phyloP scores from a whole-genome alignment of 1,140 invertebrate species.

The Eriocheir sinensis region DNA sequence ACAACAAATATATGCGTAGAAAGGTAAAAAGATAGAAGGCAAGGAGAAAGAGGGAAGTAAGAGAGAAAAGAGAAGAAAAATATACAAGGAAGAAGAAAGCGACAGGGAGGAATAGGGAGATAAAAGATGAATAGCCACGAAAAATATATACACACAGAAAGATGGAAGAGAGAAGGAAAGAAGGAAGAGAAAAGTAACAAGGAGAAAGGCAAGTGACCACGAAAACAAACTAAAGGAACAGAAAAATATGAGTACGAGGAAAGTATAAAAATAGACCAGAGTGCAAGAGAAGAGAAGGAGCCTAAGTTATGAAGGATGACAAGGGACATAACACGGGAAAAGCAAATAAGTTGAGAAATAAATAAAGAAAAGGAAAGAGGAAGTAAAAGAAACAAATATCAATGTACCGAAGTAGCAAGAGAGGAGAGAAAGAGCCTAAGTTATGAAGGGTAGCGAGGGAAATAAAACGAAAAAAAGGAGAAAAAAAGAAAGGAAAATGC shows the following conservation, averaged over 20 bases:
- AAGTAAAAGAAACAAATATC: too few relatives aligned
- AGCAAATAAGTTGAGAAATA: too few relatives aligned
- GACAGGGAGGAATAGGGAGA: background rate
- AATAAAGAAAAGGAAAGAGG: background rate
- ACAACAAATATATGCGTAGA: too few relatives aligned
- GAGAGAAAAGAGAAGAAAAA: background rate
- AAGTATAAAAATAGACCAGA: too few relatives aligned
- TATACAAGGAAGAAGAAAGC: background rate
- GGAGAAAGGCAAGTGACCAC: background rate
- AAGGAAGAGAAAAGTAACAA: background rate
- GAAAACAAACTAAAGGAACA: background rate
- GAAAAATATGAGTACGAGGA: background rate
- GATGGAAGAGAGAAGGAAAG: background rate
- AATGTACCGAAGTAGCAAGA: background rate
- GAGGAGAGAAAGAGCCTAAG: too few relatives aligned
- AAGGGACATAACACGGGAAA: background rate
- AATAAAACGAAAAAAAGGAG: too few relatives aligned
- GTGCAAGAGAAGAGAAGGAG: background rate
- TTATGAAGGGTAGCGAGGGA: too few relatives aligned
- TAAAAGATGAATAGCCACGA: too few relatives aligned
- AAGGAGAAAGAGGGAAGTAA: too few relatives aligned
- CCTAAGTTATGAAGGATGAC: background rate
- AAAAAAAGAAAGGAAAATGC: too few relatives aligned
- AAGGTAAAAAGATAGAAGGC: too few relatives aligned
- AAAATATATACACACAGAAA: too few relatives aligned